Percentiles rank a stretch among this genome's conserved stretches.
Evolutionary conservation across 2,888 invertebrate species (phyloP).

Genomic region (Deroplatys truncata): DNA sequence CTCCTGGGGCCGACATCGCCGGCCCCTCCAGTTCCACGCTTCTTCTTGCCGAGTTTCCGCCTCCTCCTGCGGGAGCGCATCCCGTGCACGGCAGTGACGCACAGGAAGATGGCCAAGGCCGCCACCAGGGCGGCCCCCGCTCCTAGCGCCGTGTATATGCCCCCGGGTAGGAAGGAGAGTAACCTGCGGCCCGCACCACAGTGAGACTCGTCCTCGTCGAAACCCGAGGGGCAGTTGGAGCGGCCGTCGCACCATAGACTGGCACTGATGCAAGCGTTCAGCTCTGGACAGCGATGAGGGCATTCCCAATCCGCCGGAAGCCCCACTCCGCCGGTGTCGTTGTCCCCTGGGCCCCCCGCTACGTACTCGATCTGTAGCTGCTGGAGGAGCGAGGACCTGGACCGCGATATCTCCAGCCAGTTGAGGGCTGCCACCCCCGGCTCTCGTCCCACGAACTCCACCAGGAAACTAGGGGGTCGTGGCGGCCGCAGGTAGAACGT

Average conservation of each 20-base stretch:
- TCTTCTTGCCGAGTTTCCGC: slow-evolving; percentile 52
- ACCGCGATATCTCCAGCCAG: slow-evolving; percentile 70
- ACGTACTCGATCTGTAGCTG: slow-evolving; percentile 54
- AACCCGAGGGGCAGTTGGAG: slow-evolving; percentile 61
- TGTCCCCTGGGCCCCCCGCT: slow-evolving; percentile 51
- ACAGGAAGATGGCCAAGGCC: slow-evolving; percentile 55
- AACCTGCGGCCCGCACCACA: slow-evolving; percentile 50
- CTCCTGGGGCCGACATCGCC: slow-evolving; percentile 47
- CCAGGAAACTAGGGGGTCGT: slow-evolving; percentile 49
- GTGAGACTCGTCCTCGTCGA: slow-evolving; percentile 66
- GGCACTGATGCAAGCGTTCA: slow-evolving; percentile 72
- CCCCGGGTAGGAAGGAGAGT: slow-evolving; percentile 51
- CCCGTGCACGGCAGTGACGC: slow-evolving; percentile 56
- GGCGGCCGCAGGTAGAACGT: slow-evolving; percentile 37
- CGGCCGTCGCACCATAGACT: slow-evolving; percentile 72
- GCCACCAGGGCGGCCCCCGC: slow-evolving; percentile 54
- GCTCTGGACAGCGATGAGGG: slow-evolving; percentile 63
- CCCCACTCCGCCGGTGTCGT: slow-evolving; percentile 24
- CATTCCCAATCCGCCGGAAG: slow-evolving; percentile 53
- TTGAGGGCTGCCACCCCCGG: slow-evolving; percentile 71
- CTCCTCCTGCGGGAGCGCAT: slow-evolving; percentile 52
- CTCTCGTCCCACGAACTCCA: slow-evolving; percentile 68
- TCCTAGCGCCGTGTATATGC: slow-evolving; percentile 52
- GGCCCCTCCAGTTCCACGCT: slow-evolving; percentile 50
- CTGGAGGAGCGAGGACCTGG: slow-evolving; percentile 57